Evolutionary conservation across 2,113 vertebrate species (phyloP), one percentile per base, ranked within the genome.

Genomic region (Dicaeum eximium): DNA sequence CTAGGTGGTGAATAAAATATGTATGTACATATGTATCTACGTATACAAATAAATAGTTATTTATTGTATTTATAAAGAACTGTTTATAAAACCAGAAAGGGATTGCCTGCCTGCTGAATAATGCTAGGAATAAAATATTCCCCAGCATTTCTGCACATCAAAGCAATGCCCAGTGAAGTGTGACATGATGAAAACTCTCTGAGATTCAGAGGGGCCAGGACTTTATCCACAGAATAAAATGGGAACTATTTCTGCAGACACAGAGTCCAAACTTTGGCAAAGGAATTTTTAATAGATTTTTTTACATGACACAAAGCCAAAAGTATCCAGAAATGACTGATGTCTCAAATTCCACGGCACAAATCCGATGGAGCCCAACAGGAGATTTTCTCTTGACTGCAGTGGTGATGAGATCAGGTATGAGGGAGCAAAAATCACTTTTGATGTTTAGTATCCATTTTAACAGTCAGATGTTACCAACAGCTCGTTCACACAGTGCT

Each of bases 261-360:
- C 66, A 83, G 78, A 93, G 60, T 70, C 94, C 88, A 96, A 94
- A 90, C 82, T 65, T 53, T 96, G 92, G 95, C 92, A 92, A 86
- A 92, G 86, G 92, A 83, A 94, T 75, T 86, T 94, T 94, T 94
- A 97, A 96, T 96, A 92, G 93, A 86, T 90, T 88, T 93, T 88
- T 93, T 88, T 93, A 86, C 75, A 93, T 83, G 88, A 94, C 67
- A 96, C 56, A 90, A 88, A 92, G 93, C 94, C 95, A 93, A 48
- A 92, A 95, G 77, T 53, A 93, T 83, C 93, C 93, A 90, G 56
- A 92, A 90, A 74, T 90, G 72, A 94, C 88, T 88, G 94, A 95
- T 74, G 92, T 80, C 92, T 93, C 79, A 90, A 88, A 95, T 91
- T 92, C 94, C 90, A 83, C 53, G 71, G 92, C 90, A 97, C 79